A percentile compares a stretch with the other conserved stretches of the same genome.
Evolutionary conservation across 2,888 invertebrate genomes (phyloP).

Genomic region (Cheilosia pagana): DNA sequence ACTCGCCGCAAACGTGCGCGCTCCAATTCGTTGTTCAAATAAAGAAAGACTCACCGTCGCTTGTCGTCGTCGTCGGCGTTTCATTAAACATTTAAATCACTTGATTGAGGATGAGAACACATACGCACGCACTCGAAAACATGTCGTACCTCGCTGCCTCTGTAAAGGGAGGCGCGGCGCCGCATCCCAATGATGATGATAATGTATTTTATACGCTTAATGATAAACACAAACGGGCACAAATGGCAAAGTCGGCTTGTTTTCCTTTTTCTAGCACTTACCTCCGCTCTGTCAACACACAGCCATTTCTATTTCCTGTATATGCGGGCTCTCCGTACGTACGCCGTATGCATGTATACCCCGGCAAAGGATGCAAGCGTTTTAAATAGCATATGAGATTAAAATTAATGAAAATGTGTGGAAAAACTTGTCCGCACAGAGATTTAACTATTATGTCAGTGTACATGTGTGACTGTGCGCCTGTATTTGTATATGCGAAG

Average conservation of each 20-base stretch:
- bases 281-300: not conserved
- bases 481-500: not conserved
- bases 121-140: constrained; percentile 2
- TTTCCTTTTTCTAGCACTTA: constrained; percentile 5
- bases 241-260: constrained; percentile 4
- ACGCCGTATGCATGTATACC: not conserved
- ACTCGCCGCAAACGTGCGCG: not conserved
- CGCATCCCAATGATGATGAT: constrained; percentile 49
- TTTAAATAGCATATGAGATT: constrained; percentile 59
- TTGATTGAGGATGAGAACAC: constrained; percentile 13
- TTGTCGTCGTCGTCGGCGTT: not conserved
- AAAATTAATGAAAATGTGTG: constrained; percentile 69
- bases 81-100: constrained; percentile 62
- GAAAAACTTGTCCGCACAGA: constrained; percentile 49
- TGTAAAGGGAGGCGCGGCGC: not conserved
- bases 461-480: not conserved
- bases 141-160: not conserved
- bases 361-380: not conserved
- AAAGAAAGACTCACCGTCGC: constrained; percentile 5
- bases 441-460: constrained; percentile 36
- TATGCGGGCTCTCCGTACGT: not conserved
- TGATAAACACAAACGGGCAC: constrained; percentile 34
- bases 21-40: constrained; percentile 61
- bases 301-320: not conserved
- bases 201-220: constrained; percentile 53